phyloP scores from a whole-genome alignment of 2,797 vertebrate genomes.

The Bradypus variegatus region DNA sequence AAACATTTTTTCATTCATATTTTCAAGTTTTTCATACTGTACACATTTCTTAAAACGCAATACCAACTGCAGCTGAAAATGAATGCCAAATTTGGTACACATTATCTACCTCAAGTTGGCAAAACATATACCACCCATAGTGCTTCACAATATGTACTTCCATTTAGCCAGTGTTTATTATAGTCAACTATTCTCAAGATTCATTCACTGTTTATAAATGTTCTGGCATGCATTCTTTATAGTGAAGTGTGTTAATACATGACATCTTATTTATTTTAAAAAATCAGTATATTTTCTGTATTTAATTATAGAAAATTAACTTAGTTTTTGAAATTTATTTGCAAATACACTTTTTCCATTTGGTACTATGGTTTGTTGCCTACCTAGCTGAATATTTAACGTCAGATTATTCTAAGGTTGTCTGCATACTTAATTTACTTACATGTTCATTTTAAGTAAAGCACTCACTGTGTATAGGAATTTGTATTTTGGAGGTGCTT shows the following conservation, averaged over 20 bases:
- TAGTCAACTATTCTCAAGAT: conserved; percentile 75
- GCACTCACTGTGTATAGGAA: too few species aligned
- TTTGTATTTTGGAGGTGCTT: too few species aligned
- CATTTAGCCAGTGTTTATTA: conserved; percentile 77
- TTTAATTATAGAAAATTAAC: conserved; percentile 76
- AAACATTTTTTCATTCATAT: too few species aligned
- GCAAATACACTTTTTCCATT: too few species aligned
- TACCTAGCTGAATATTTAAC: too few species aligned
- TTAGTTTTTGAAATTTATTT: too few species aligned
- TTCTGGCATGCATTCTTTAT: conserved; percentile 86
- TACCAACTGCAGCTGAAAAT: conserved; percentile 88
- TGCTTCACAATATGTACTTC: conserved; percentile 74
- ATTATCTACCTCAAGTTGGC: conserved; percentile 98
- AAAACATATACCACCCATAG: conserved; percentile 84
- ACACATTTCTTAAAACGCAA: conserved; percentile 85
- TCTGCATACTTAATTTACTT: too few species aligned
- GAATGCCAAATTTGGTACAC: conserved; percentile 85
- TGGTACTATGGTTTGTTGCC: too few species aligned
- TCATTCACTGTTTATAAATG: conserved; percentile 82
- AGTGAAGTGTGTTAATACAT: conserved; percentile 92
- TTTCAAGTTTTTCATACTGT: conserved; percentile 83
- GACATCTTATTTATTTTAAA: conserved; percentile 96
- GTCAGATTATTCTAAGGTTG: too few species aligned
- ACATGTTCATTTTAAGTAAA: too few species aligned
- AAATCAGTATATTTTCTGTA: conserved; percentile 80